Conservation (phyloP, 1,140 invertebrate species). For the Octopus sinensis region DNA sequence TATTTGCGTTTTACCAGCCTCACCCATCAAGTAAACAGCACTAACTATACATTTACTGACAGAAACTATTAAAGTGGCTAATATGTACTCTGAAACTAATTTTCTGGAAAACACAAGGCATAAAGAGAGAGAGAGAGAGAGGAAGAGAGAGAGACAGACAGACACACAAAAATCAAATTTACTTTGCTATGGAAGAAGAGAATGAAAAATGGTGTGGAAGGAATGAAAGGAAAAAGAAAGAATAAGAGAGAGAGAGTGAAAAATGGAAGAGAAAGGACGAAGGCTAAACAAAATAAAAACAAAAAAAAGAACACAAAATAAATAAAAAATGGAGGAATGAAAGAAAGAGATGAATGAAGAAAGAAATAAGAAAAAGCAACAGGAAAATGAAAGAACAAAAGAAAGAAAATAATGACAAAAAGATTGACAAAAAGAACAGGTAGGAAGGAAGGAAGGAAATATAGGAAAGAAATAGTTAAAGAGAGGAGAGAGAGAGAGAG, state of each 20-base stretch:
- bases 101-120: no score
- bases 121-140: slow-evolving; percentile 9
- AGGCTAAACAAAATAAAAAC: neutral
- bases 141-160: neutral
- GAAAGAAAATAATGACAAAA: neutral
- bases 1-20: no score
- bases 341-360: neutral
- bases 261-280: slow-evolving; percentile 5
- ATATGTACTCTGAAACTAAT: no score
- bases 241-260: slow-evolving; percentile 3
- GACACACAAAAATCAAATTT: neutral
- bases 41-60: neutral
- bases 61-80: no score
- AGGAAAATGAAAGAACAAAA: slow-evolving; percentile 12
- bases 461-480: neutral
- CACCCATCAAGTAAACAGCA: no score
- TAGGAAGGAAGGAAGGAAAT: neutral
- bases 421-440: neutral
- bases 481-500: slow-evolving; percentile 12
- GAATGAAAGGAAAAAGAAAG: slow-evolving; percentile 11
- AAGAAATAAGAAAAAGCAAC: slow-evolving; percentile 5
- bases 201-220: neutral
- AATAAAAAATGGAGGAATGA: neutral
- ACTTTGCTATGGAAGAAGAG: neutral
- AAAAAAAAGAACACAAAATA: neutral